Evolutionary conservation across 2,888 invertebrate genomes (phyloP).

Genomic region (Phrixothrix hirtus): DNA sequence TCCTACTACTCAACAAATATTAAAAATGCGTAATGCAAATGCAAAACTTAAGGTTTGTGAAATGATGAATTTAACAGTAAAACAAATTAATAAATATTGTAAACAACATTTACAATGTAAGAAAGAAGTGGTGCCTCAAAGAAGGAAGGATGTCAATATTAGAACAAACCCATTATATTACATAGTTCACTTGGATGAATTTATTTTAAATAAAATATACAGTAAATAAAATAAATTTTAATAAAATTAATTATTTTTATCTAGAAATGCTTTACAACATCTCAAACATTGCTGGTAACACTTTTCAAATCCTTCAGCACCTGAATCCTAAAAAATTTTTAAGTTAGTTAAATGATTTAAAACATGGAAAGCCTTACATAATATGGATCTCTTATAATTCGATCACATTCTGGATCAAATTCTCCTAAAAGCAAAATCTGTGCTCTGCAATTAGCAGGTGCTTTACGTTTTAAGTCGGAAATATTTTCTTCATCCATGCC

Average conservation of each 20-base stretch:
- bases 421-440: constrained; percentile 81
- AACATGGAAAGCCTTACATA: constrained; percentile 66
- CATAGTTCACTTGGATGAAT: no score
- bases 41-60: no score
- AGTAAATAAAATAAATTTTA: not conserved
- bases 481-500: constrained; percentile 95
- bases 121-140: no score
- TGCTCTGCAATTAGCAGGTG: constrained; percentile 70
- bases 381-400: constrained; percentile 88
- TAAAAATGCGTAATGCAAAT: no score
- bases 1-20: no score
- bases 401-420: constrained; percentile 79
- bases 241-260: constrained; percentile 41
- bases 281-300: constrained; percentile 75
- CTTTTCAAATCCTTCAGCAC: constrained; percentile 71
- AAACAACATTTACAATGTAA: no score
- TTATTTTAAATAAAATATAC: no score
- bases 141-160: no score
- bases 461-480: constrained; percentile 64
- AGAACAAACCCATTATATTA: no score
- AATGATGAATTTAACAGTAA: no score
- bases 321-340: constrained; percentile 62
- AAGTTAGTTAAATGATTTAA: constrained; percentile 2
- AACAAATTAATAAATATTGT: no score
- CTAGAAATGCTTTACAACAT: constrained; percentile 68